Evolutionary conservation across 2,113 vertebrate species (phyloP).

Genomic region (Alligator sinensis): DNA sequence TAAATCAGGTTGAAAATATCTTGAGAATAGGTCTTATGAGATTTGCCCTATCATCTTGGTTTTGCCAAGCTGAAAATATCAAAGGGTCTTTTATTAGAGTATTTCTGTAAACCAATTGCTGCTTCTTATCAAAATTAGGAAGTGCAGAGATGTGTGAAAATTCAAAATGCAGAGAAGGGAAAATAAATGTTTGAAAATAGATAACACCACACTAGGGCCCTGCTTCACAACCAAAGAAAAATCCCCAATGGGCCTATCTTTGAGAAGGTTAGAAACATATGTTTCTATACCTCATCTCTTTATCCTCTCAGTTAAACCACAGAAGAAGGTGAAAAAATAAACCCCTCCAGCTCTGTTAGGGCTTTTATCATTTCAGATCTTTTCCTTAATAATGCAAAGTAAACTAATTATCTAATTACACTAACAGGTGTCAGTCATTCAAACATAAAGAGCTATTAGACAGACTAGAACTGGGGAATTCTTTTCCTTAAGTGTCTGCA

Average conservation of each 20-base stretch:
- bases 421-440: conserved; percentile 67
- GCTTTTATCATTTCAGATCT: conserved; percentile 49
- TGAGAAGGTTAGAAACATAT: conserved; percentile 68
- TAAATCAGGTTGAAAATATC: conserved; percentile 43
- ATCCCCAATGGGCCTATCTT: conserved; percentile 52
- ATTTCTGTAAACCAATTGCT: not conserved
- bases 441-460: conserved; percentile 54
- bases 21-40: conserved; percentile 15
- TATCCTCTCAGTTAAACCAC: conserved; percentile 61
- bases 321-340: conserved; percentile 55
- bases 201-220: conserved; percentile 48
- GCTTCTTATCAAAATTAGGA: conserved; percentile 22
- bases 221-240: conserved; percentile 63
- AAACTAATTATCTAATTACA: conserved; percentile 72
- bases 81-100: conserved; percentile 23
- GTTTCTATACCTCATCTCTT: conserved; percentile 54
- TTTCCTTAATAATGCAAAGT: conserved; percentile 65
- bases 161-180: conserved; percentile 57
- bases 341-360: conserved; percentile 49
- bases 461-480: conserved; percentile 45
- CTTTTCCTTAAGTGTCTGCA: conserved; percentile 50
- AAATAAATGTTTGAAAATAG: conserved; percentile 65
- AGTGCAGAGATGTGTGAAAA: conserved; percentile 35
- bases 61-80: conserved; percentile 28
- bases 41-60: not conserved